phyloP scores from a whole-genome alignment of 2,888 invertebrate genomes.

The Hirtodrosophila confusa region DNA sequence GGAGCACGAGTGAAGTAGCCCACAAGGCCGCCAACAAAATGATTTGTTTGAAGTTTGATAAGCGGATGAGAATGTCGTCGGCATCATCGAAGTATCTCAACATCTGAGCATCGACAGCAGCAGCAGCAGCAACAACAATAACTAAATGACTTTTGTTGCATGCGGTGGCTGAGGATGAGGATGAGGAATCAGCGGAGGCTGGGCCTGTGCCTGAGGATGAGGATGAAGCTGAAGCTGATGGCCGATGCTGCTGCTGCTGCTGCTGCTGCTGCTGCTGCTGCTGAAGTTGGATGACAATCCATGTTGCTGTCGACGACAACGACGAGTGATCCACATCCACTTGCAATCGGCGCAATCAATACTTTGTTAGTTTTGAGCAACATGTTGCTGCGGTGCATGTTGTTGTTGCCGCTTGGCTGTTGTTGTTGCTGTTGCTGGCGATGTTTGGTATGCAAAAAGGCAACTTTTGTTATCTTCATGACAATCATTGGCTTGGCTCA shows the following conservation, averaged over 20 bases:
- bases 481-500: slow-evolving; percentile 76
- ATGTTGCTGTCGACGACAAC: slow-evolving; percentile 73
- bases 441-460: slow-evolving; percentile 80
- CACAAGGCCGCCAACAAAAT: slow-evolving; percentile 72
- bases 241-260: slow-evolving; percentile 20
- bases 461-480: slow-evolving; percentile 80
- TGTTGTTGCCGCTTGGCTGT: slow-evolving; percentile 30
- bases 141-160: slow-evolving; percentile 70
- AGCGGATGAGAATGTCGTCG: slow-evolving; percentile 80
- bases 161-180: slow-evolving; percentile 60
- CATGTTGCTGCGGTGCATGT: slow-evolving; percentile 66
- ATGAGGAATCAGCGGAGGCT: slow-evolving; percentile 27
- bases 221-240: slow-evolving; percentile 18
- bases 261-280: slow-evolving; percentile 37
- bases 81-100: slow-evolving; percentile 54
- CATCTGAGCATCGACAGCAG: slow-evolving; percentile 52
- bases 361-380: slow-evolving; percentile 78
- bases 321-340: slow-evolving; percentile 76
- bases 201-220: slow-evolving; percentile 7
- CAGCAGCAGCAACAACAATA: slow-evolving; percentile 60
- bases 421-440: slow-evolving; percentile 44
- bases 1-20: slow-evolving; percentile 7
- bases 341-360: slow-evolving; percentile 78
- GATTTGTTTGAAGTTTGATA: slow-evolving; percentile 79
- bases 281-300: slow-evolving; percentile 70